A percentile compares a stretch with the other conserved stretches of the same genome.
Evolutionary conservation across 2,888 invertebrate genomes (phyloP).

Genomic region (Macaria liturata): DNA sequence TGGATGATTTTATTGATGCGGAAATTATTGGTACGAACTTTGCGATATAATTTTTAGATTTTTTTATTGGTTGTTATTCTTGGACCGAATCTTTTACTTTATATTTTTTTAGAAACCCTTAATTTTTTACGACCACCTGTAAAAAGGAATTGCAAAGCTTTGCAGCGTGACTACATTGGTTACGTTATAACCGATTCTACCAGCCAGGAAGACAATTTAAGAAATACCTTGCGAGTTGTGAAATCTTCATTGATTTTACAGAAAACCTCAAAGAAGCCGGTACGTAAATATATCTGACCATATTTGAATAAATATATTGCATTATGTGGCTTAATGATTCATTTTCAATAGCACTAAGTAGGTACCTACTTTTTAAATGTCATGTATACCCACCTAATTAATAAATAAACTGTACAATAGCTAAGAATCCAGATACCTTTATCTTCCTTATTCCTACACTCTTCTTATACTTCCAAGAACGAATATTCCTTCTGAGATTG

Average conservation of each 20-base stretch:
- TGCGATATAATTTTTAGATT: slow-evolving; percentile 29
- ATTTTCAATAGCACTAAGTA: background rate
- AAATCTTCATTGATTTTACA: slow-evolving; percentile 46
- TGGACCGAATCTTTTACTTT: slow-evolving; percentile 6
- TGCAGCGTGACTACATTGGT: slow-evolving; percentile 22
- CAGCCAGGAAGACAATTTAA: slow-evolving; percentile 18
- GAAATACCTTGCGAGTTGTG: slow-evolving; percentile 15
- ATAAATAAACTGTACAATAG: too few relatives aligned
- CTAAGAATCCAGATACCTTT: too few relatives aligned
- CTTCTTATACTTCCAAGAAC: too few relatives aligned
- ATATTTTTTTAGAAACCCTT: slow-evolving; percentile 60
- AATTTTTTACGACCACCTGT: slow-evolving; percentile 57
- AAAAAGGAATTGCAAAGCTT: slow-evolving; percentile 38
- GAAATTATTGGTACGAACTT: slow-evolving; percentile 53
- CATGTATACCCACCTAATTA: too few relatives aligned
- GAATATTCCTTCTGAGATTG: too few relatives aligned
- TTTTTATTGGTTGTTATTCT: slow-evolving; percentile 25
- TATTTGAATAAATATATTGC: too few relatives aligned
- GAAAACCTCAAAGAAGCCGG: slow-evolving; percentile 47
- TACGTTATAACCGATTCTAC: slow-evolving; percentile 19
- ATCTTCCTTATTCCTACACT: background rate
- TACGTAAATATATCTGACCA: slow-evolving; percentile 12
- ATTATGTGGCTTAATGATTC: too few relatives aligned
- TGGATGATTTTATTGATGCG: slow-evolving; percentile 52
- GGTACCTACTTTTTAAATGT: background rate